Conservation (phyloP, 2,113 vertebrate genomes). For the Scomber scombrus region DNA sequence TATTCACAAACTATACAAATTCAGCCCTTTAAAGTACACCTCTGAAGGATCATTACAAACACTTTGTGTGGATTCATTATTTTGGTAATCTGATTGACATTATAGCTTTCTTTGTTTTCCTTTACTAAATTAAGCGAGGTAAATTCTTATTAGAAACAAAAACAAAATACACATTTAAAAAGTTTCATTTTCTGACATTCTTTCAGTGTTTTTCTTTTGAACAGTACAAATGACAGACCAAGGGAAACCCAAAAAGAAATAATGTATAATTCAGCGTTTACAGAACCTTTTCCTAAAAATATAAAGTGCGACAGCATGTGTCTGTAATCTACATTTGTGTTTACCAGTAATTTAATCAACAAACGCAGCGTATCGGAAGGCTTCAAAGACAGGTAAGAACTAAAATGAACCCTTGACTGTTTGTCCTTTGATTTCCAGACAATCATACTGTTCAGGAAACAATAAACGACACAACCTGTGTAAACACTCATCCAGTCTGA, state of each 20-base stretch:
- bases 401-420: slow-evolving; percentile 1
- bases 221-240: neutral
- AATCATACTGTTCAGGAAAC: neutral
- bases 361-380: slow-evolving; percentile 21
- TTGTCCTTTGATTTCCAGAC: slow-evolving; percentile 24
- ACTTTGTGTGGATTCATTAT: slow-evolving; percentile 11
- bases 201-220: slow-evolving; percentile 22
- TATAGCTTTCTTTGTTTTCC: slow-evolving; percentile 2
- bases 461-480: neutral
- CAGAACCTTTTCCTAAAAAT: slow-evolving; percentile 28
- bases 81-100: slow-evolving; percentile 13
- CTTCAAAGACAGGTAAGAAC: neutral
- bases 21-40: slow-evolving; percentile 69
- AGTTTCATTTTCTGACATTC: neutral
- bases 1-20: slow-evolving; percentile 77
- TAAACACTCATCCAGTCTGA: slow-evolving; percentile 29
- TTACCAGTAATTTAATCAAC: slow-evolving; percentile 19
- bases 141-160: slow-evolving; percentile 9
- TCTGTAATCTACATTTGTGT: slow-evolving; percentile 26
- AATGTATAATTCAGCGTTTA: slow-evolving; percentile 25
- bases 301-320: slow-evolving; percentile 51
- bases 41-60: slow-evolving; percentile 36
- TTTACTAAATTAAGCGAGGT: slow-evolving; percentile 33
- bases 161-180: slow-evolving; percentile 3
- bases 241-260: neutral